Conservation (phyloP, 2,797 vertebrate species). For the Vultur gryphus region DNA sequence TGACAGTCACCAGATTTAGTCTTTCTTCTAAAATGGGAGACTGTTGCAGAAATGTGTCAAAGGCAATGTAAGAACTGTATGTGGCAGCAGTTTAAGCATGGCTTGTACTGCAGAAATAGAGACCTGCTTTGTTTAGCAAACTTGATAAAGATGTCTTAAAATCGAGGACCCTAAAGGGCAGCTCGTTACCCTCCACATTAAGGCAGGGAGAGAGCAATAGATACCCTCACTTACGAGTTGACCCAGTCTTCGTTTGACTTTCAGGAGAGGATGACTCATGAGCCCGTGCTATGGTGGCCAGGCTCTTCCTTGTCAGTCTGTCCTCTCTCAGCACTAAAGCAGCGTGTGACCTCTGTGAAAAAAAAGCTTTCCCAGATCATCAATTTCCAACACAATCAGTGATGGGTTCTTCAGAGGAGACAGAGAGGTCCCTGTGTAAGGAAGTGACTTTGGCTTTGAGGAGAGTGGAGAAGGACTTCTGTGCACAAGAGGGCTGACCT, state of each 20-base stretch:
- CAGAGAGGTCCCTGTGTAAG: not conserved
- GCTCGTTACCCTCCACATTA: not conserved
- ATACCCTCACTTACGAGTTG: not conserved
- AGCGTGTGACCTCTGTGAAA: rapidly evolving
- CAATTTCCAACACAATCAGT: not conserved
- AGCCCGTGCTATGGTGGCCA: rapidly evolving
- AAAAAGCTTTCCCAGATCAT: not conserved
- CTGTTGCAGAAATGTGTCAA: not conserved
- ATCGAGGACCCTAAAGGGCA: not conserved
- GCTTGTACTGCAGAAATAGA: not conserved
- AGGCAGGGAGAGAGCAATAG: not conserved
- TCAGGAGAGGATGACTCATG: not conserved
- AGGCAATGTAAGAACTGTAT: not conserved
- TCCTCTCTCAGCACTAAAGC: not conserved
- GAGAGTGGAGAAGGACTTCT: not conserved
- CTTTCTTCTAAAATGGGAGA: not conserved
- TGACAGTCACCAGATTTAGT: not conserved
- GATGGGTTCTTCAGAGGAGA: not conserved
- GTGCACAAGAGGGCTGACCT: not conserved
- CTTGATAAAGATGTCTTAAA: not conserved
- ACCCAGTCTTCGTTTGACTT: not conserved
- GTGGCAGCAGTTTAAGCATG: not conserved
- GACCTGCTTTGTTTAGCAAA: not conserved
- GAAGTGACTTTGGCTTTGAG: not conserved
- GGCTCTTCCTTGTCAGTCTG: not conserved